phyloP scores from a whole-genome alignment of 2,113 vertebrate genomes.

The Galemys pyrenaicus region DNA sequence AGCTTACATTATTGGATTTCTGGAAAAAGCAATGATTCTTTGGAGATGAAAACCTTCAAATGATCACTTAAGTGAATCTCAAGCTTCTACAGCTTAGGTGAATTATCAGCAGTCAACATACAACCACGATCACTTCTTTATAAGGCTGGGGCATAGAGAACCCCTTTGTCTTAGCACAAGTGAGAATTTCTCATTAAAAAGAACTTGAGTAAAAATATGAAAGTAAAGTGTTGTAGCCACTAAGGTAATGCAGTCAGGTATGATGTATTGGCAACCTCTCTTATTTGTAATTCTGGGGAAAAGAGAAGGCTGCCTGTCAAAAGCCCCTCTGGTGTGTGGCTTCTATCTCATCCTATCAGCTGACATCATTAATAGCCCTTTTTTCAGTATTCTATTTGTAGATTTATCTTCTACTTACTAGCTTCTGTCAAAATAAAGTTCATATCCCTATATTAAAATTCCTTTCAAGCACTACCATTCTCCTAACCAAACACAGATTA shows the following conservation, averaged over 20 bases:
- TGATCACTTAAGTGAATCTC: background rate
- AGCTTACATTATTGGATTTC: background rate
- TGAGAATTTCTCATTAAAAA: background rate
- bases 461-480: background rate
- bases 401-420: background rate
- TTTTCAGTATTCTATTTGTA: background rate
- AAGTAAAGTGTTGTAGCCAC: background rate
- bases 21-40: background rate
- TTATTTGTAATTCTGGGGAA: background rate
- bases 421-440: background rate
- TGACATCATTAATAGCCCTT: background rate
- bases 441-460: background rate
- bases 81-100: background rate
- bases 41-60: background rate
- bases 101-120: background rate
- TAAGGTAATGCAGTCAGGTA: background rate
- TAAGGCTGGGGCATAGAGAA: background rate
- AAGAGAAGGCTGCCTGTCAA: background rate
- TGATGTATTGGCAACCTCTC: background rate
- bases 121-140: background rate
- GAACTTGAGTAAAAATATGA: background rate
- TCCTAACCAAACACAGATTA: background rate
- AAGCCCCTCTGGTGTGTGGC: fast-evolving
- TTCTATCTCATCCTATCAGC: background rate
- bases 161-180: background rate